Base-by-base conservation (phyloP, 2,113 vertebrate species). In the Redunca redunca region DNA sequence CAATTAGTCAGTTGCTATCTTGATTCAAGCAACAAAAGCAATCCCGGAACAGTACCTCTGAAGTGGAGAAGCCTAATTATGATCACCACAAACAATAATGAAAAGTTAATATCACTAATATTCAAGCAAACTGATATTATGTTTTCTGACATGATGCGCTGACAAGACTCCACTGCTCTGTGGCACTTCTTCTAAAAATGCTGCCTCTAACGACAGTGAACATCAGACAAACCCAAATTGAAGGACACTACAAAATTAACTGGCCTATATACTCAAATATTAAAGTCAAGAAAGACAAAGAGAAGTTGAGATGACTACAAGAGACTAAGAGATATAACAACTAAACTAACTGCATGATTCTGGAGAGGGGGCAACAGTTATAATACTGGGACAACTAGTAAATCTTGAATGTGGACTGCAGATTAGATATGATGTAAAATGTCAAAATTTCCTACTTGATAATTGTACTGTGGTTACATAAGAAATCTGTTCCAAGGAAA, bases 201-300 rank as follows among this genome's bases (percentile, higher is more conserved):
- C 67, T 55, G 16, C 55, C 33, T 88, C 50, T 89, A 53, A 52
- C n/a, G 36, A 91, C 6, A 88, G 80, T 2, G 2, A 71, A 88
- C 36, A 96, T 33, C 46, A 57, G 33, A 55, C 12, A 71, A 89
- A 95, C 52, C 30, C 71, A 95, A 71, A 78, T 14, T 92, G 60
- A 95, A 87, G 19, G 62, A 77, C 10, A 60, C 36, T 85, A 86
- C 15, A 97, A 93, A 94, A 64, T 88, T 85, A 84, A 94, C 28
- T 71, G 46, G n/a, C 30, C 53, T 83, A 13, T 36, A 74, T 2
- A 62, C 40, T 91, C 40, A 88, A 71, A 94, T 7, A 91, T 43
- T 71, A 52, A 74, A 74, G n/a, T 53, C 48, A 92, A 58, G 55
- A 60, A 80, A 81, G 40, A 78, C 13, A 93, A 74, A 71, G 30